These are phyloP conservation scores for Zosterops pallidus DNA, from an alignment of 2,113 vertebrate genomes.

Conservation along the genomic window DNA sequence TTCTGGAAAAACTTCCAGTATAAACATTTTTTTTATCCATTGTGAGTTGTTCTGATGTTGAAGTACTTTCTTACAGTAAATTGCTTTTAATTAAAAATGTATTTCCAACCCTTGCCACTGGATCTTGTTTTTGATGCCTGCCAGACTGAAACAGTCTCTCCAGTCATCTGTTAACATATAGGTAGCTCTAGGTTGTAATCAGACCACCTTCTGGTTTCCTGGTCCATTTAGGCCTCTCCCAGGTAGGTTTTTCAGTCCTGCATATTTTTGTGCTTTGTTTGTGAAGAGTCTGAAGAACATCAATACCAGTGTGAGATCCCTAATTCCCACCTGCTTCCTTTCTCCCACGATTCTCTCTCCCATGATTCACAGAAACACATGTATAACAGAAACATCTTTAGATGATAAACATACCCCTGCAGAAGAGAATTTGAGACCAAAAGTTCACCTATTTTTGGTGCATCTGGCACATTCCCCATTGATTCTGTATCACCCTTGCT, in stretches of 20 bases:
- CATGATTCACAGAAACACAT: background rate
- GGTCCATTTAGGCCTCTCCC: background rate
- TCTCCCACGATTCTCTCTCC: background rate
- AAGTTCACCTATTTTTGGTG: background rate
- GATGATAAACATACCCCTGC: background rate
- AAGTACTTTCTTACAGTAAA: conserved; percentile 20
- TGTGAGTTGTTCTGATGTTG: background rate
- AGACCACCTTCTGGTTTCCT: background rate
- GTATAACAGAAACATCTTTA: background rate
- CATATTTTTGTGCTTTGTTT: background rate
- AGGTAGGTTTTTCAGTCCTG: background rate
- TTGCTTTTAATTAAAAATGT: conserved; percentile 23
- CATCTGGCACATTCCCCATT: fast-evolving
- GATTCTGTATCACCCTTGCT: background rate
- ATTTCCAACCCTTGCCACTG: background rate
- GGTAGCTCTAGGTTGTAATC: background rate
- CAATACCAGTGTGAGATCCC: background rate
- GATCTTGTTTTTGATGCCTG: background rate
- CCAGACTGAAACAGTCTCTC: background rate
- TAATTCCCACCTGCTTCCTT: background rate
- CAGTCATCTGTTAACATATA: background rate
- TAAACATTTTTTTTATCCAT: conserved; percentile 18
- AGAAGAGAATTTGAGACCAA: background rate
- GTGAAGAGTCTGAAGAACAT: background rate
- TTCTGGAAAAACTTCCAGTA: conserved; percentile 36